Evolutionary conservation across 1,140 invertebrate species (phyloP), one percentile per base, ranked within the genome.

Genomic region (Cydia pomonella): DNA sequence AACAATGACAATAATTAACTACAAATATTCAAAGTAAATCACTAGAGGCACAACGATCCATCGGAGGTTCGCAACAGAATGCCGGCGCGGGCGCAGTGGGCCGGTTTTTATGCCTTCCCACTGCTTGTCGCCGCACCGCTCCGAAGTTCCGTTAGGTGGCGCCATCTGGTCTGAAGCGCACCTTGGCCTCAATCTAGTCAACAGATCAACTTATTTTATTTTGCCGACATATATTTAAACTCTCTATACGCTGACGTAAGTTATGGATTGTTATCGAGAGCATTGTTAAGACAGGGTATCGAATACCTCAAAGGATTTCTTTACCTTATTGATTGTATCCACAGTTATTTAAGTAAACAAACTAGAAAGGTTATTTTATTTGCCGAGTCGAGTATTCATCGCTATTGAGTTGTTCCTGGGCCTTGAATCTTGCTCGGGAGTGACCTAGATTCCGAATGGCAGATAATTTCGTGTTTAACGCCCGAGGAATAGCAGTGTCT

Each of bases 391-490:
- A 25, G 62, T n/a, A 66, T n/a, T 66, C 25, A 12, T 64, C 62
- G 62, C 27, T 66, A 66, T 66, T 33, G 27, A 29, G 63, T 66
- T 66, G 21, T 10, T 38, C n/a, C 18, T 25, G 59, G 23, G 21
- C 59, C 63, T 66, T 66, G 63, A 66, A n/a, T 66, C 27, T 63
- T 63, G 27, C 25, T 66, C 63, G 63, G 63, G 27, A 33, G 27
- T 66, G 63, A 29, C 63, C 63, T 29, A 66, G 27, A 66, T 66
- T 66, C 25, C 3, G 63, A 29, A 66, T 29, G 63, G 25, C 10
- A 29, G 63, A 66, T 66, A 27, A 66, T 66, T 66, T 29, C 63
- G 27, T 66, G 63, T 66, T 66, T 27, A 66, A 66, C 63, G 10
- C 27, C 6, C 25, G 63, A 13, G 16, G 25, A 29, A 66, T 66